These are phyloP conservation scores for Plusia festucae DNA, from an alignment of 2,888 invertebrate genomes.

Conservation along the genomic window DNA sequence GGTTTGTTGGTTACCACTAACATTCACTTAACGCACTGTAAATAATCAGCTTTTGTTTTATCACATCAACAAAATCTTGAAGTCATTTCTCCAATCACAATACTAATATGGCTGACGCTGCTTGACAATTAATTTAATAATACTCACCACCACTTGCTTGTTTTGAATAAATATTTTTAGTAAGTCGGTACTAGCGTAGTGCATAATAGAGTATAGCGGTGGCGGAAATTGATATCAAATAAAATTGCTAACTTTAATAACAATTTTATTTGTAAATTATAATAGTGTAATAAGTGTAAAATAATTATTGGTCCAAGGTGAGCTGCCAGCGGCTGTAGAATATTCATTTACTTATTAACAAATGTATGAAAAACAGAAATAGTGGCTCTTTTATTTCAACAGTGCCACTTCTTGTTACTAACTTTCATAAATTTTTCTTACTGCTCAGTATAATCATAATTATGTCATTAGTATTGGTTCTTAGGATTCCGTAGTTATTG, in stretches of 20 bases:
- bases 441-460: background rate
- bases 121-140: slow-evolving; percentile 46
- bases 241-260: background rate
- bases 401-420: slow-evolving; percentile 9
- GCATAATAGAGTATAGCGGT: slow-evolving; percentile 13
- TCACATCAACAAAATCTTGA: slow-evolving; percentile 46
- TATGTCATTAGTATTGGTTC: background rate
- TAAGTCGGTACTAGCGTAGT: slow-evolving; percentile 24
- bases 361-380: slow-evolving; percentile 17
- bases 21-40: slow-evolving; percentile 68
- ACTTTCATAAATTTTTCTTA: slow-evolving; percentile 1
- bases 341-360: slow-evolving; percentile 22
- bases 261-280: slow-evolving; percentile 7
- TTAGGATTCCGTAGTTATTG: slow-evolving; percentile 1
- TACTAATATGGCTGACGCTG: slow-evolving; percentile 59
- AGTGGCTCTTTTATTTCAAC: slow-evolving; percentile 14
- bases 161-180: slow-evolving; percentile 21
- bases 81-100: slow-evolving; percentile 45
- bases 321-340: slow-evolving; percentile 19
- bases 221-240: slow-evolving; percentile 17
- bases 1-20: slow-evolving; percentile 82
- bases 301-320: slow-evolving; percentile 21
- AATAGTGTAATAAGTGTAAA: slow-evolving; percentile 5
- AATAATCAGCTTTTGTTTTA: slow-evolving; percentile 64
- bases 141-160: slow-evolving; percentile 39